Evolutionary conservation across 2,888 invertebrate species (phyloP), one percentile per base, ranked within the genome.

Genomic region (Hirtodrosophila confusa): DNA sequence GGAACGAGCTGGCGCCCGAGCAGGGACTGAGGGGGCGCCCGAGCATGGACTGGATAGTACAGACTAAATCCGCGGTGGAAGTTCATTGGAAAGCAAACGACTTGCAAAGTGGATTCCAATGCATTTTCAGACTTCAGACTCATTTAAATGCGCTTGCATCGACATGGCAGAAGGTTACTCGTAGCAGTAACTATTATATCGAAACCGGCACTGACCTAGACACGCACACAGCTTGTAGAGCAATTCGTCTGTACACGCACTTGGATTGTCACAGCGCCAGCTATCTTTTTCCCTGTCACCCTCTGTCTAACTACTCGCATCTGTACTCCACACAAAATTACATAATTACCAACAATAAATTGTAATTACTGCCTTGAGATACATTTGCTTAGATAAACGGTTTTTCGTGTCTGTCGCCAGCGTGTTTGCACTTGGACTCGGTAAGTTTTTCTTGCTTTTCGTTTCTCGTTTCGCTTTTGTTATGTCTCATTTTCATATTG

Each of bases 341-440:
- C 74, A 80, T 83, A 85, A 86, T 86, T 88, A 88, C 86, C 75
- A 69, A 67, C 86, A 88, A 83, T 88, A 88, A 88, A 85, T 85
- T 83, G 83, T 86, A 85, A 85, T 85, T 85, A 85, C 86, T 80
- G 85, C 78, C 84, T 74, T 84, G 70, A 86, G 80, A 78, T 84
- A 83, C 80, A 84, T 86, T 84, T 86, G 65, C 75, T 54, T 60
- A 78, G 75, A 75, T 74, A 75, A 75, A 75, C 70, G 63, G 29
- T 69, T 66, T 68, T 67, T 54, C 63, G 57, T 57, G 66, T 61
- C 67, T 84, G 57, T 72, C 75, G 66, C 45, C 45, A 40, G 51
- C 39, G 40, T 63, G 69, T 74, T 56, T 69, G 53, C 64, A 61
- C 51, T 62, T 64, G 51, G 53, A 39, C 12, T 36, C 12, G 50